Evolutionary conservation across 2,797 vertebrate genomes (phyloP).

Genomic region (Miichthys miiuy): DNA sequence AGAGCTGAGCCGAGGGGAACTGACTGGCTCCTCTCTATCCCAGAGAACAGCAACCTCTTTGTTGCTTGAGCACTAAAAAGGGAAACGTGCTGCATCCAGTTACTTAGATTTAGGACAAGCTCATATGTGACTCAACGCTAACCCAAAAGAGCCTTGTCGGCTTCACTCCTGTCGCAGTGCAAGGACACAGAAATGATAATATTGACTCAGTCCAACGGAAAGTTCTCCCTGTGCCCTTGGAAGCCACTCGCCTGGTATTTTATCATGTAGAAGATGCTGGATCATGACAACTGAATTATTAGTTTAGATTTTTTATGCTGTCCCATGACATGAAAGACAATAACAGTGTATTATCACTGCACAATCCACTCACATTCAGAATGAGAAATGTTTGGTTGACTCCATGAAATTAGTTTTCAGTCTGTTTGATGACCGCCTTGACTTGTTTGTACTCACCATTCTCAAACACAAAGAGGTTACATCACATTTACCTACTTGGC

Average conservation of each 20-base stretch:
- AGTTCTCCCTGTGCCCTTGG: neutral
- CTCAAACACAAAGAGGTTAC: neutral
- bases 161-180: neutral
- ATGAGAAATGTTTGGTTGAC: neutral
- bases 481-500: neutral
- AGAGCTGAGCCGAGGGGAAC: constrained; percentile 8
- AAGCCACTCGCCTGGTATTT: neutral
- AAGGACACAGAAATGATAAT: constrained; percentile 26
- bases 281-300: neutral
- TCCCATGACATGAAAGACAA: neutral
- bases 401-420: neutral
- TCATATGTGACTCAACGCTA: constrained; percentile 3
- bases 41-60: constrained; percentile 77
- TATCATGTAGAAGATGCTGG: neutral
- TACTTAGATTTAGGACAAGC: constrained; percentile 29
- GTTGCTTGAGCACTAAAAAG: constrained; percentile 56
- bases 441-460: neutral
- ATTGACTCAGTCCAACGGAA: constrained; percentile 12
- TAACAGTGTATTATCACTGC: neutral
- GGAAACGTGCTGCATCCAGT: constrained; percentile 44
- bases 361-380: neutral
- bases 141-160: neutral
- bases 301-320: neutral
- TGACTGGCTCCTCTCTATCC: constrained; percentile 41
- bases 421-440: neutral